phyloP scores from a whole-genome alignment of 2,888 invertebrate species.

The Celastrina argiolus region DNA sequence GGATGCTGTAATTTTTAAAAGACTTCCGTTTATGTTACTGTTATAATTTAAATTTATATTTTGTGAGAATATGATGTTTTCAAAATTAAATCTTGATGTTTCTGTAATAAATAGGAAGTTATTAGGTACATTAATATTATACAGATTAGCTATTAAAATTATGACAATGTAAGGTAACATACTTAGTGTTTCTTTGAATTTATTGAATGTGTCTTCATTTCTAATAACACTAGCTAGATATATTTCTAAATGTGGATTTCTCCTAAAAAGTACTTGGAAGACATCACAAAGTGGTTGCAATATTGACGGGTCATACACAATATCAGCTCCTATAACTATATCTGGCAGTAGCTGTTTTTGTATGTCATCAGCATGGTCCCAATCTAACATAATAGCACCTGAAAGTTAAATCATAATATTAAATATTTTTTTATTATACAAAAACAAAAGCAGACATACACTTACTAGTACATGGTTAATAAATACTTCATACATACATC shows the following conservation, averaged over 20 bases:
- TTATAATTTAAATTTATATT: conserved; percentile 53
- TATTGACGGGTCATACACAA: conserved; percentile 65
- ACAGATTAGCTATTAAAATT: neutral
- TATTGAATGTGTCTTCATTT: conserved; percentile 79
- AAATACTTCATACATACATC: no score
- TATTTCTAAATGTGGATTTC: conserved; percentile 49
- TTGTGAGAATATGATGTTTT: conserved; percentile 38
- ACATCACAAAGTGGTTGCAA: conserved; percentile 53
- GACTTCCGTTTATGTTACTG: conserved; percentile 42
- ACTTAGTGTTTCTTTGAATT: conserved; percentile 79
- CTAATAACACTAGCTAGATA: conserved; percentile 72
- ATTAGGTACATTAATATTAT: neutral
- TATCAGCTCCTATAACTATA: conserved; percentile 63
- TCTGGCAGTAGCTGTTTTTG: conserved; percentile 48
- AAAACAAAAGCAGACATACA: no score
- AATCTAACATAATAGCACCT: conserved; percentile 58
- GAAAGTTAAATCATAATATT: conserved; percentile 31
- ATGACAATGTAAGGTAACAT: conserved; percentile 32
- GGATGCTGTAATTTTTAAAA: conserved; percentile 46
- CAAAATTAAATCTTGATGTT: conserved; percentile 37
- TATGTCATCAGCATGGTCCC: conserved; percentile 49
- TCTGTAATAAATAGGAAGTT: conserved; percentile 44
- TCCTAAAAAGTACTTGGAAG: conserved; percentile 45
- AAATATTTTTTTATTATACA: neutral
- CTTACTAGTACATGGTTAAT: no score